These are phyloP conservation scores for Melanostoma mellinum DNA, from an alignment of 2,888 invertebrate genomes.

Conservation along the genomic window DNA sequence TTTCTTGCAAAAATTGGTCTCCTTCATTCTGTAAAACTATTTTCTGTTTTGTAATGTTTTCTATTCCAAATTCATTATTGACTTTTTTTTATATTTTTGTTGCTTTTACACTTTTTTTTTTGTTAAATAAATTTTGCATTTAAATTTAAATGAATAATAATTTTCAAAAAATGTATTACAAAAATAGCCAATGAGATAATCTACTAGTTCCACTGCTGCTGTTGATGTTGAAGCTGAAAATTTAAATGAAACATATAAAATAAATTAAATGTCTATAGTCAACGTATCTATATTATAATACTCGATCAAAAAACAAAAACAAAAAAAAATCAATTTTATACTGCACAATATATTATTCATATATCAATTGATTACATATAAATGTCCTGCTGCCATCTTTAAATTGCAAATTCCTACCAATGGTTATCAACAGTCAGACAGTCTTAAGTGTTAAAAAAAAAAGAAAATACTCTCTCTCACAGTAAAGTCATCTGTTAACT, in stretches of 20 bases:
- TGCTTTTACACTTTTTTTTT: constrained; percentile 39
- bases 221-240: constrained; percentile 77
- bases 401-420: constrained; percentile 57
- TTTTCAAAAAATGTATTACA: constrained; percentile 77
- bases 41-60: constrained; percentile 46
- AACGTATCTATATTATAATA: constrained; percentile 38
- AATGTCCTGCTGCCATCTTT: constrained; percentile 70
- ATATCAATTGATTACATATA: constrained; percentile 39
- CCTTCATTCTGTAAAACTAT: constrained; percentile 36
- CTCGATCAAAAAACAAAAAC: constrained; percentile 29
- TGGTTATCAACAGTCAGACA: constrained; percentile 65
- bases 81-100: constrained; percentile 4
- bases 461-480: constrained; percentile 26
- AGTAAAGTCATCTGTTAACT: constrained; percentile 41
- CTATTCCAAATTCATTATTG: constrained; percentile 14
- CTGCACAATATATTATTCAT: constrained; percentile 56
- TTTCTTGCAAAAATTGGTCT: constrained; percentile 59
- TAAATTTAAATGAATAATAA: constrained; percentile 74
- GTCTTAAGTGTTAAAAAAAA: constrained; percentile 19
- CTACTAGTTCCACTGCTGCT: constrained; percentile 81
- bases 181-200: constrained; percentile 81
- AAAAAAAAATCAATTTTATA: constrained; percentile 60
- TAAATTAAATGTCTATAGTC: constrained; percentile 64
- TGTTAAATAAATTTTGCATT: constrained; percentile 48
- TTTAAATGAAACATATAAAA: constrained; percentile 24